These are phyloP conservation scores for Scleropages formosus DNA, from an alignment of 2,797 vertebrate genomes.

Conservation along the genomic window DNA sequence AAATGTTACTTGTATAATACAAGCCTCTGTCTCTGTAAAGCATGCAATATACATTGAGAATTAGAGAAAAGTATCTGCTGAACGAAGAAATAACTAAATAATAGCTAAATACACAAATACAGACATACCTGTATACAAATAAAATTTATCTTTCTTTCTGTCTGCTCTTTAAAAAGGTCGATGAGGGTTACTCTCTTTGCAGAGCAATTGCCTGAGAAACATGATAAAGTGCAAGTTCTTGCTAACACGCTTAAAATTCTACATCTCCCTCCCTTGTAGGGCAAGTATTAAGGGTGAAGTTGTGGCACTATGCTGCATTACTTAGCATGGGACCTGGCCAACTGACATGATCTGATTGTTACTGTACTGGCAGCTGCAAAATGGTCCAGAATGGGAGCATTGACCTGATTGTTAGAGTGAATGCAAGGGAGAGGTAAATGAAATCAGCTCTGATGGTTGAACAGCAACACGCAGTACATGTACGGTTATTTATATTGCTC, in stretches of 20 bases:
- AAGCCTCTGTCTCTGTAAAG: too few relatives aligned
- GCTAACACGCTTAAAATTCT: background rate
- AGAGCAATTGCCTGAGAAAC: background rate
- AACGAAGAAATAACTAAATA: background rate
- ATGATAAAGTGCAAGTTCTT: background rate
- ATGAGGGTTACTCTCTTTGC: constrained; percentile 12
- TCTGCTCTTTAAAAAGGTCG: constrained; percentile 4
- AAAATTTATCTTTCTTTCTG: constrained; percentile 13
- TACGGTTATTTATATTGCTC: too few relatives aligned
- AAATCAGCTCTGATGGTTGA: too few relatives aligned
- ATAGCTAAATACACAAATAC: background rate
- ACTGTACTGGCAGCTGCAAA: background rate
- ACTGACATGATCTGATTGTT: background rate
- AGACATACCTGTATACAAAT: background rate
- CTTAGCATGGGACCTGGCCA: constrained; percentile 8
- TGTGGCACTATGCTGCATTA: background rate
- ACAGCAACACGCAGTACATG: too few relatives aligned
- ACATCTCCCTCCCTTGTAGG: background rate
- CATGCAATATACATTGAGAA: too few relatives aligned
- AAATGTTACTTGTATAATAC: too few relatives aligned
- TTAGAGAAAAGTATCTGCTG: background rate
- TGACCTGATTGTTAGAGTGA: background rate
- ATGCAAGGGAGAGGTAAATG: background rate
- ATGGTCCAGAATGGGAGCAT: too few relatives aligned
- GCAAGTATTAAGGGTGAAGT: background rate